Base-by-base conservation (phyloP, 2,113 vertebrate genomes). In the Numida meleagris region DNA sequence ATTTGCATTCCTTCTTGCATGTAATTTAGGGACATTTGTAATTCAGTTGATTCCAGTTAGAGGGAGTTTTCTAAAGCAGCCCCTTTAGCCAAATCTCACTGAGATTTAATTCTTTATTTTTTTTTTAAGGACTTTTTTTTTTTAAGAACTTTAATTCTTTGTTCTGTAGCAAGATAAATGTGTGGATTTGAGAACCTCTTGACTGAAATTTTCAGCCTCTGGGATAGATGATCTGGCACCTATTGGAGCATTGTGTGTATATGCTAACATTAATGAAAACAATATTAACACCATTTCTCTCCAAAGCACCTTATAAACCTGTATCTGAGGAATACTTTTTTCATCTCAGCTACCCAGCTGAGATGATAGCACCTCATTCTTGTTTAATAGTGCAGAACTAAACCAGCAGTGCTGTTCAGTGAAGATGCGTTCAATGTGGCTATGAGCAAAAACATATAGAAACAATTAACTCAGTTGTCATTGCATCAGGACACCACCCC, bases 361-460 rank as follows among this genome's bases (percentile, higher is more conserved):
- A 84, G 55, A 67, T 48, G 33, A 62, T 82, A 89, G 75, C 25
- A 43, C 38, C 27, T 94, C 65, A 68, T 84, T 72, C 61, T 48
- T 90, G 62, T 53, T 89, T 88, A 89, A 83, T 90, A 90, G 74
- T 68, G 73, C 46, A 61, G 72, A 79, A 38, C 63, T 79, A 73
- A 82, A 66, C 12, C 7, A 71, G 71, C 14, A 76, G 21, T 87
- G 51, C 53, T 90, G 85, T 79, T 36, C 45, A 38, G 38, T 58
- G 55, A 85, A 45, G 27, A 73, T 61, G 15, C n/a, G 79, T 82
- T 62, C n/a, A 67, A 24, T 6, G 4, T 40, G 62, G 6, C 34
- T 4, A 6, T 50, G 42, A 88, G 42, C 11, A 63, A 75, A 90
- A 82, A 0, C 53, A 29, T 65, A 45, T 14, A 59, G 67, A 66